Conservation (phyloP, 2,113 vertebrate species). For the Stegostoma tigrinum region DNA sequence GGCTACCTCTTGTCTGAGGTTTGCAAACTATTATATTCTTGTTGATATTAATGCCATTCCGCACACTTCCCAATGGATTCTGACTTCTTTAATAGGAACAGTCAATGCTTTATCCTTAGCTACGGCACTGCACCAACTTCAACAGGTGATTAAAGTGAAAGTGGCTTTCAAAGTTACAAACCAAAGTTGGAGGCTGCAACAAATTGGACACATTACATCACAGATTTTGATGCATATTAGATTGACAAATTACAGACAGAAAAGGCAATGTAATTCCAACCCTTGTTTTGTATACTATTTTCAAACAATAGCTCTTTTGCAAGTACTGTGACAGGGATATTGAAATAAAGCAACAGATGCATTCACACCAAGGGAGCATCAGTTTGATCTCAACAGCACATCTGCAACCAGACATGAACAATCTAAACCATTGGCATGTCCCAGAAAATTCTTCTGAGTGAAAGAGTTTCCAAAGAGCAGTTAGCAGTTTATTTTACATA, state of each 20-base stretch:
- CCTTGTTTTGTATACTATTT: neutral
- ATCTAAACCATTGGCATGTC: neutral
- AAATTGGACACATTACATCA: neutral
- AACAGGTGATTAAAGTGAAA: neutral
- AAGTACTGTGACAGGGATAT: neutral
- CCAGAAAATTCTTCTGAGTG: neutral
- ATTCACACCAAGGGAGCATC: neutral
- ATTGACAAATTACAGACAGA: neutral
- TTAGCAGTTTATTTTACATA: neutral
- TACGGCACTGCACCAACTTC: neutral
- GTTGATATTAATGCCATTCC: neutral
- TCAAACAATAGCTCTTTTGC: neutral
- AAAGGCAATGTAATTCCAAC: neutral
- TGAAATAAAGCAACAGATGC: neutral
- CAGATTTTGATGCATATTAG: too few species aligned
- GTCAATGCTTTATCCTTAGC: too few species aligned
- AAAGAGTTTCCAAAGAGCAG: neutral
- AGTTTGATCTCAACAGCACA: neutral
- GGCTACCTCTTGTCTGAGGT: neutral
- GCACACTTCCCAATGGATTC: neutral
- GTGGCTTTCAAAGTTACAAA: neutral
- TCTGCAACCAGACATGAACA: slow-evolving; percentile 13
- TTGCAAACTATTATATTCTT: neutral
- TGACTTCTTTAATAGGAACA: neutral
- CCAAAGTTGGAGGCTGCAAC: neutral